These are phyloP conservation scores for Zaprionus ghesquierei DNA, from an alignment of 1,140 invertebrate genomes.

Conservation along the genomic window DNA sequence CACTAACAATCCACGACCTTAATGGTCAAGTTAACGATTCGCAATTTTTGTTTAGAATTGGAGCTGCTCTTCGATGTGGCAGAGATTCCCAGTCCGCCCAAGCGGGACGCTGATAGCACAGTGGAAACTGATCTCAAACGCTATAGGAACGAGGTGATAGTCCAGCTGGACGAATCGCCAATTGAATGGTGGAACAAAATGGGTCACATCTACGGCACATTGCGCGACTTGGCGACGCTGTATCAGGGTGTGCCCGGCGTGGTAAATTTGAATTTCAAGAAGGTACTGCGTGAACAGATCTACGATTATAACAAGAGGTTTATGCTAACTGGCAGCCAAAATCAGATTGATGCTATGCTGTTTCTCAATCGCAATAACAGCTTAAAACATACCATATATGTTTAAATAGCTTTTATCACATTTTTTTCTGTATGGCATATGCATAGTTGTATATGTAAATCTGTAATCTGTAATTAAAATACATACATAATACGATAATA, in stretches of 20 bases:
- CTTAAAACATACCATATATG: slow-evolving; percentile 45
- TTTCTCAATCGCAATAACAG: slow-evolving; percentile 68
- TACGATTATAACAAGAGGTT: slow-evolving; percentile 70
- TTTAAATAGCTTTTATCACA: slow-evolving; percentile 34
- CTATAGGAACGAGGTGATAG: slow-evolving; percentile 73
- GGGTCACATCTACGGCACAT: slow-evolving; percentile 71
- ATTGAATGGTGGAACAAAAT: slow-evolving; percentile 74
- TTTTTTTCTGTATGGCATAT: slow-evolving; percentile 36
- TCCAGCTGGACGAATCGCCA: slow-evolving; percentile 73
- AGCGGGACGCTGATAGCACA: slow-evolving; percentile 52
- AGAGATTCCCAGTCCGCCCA: slow-evolving; percentile 53
- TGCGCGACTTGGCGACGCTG: slow-evolving; percentile 61
- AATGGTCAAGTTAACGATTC: neutral
- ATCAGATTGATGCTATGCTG: slow-evolving; percentile 71
- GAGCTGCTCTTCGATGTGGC: slow-evolving; percentile 74
- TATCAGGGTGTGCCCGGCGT: slow-evolving; percentile 79
- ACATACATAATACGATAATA: slow-evolving; percentile 28
- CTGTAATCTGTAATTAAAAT: slow-evolving; percentile 38
- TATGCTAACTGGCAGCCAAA: slow-evolving; percentile 69
- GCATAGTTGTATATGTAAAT: slow-evolving; percentile 15
- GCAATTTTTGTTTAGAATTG: slow-evolving; percentile 48
- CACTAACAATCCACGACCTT: neutral
- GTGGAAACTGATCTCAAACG: slow-evolving; percentile 75
- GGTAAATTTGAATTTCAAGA: slow-evolving; percentile 74
- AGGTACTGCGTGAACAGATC: slow-evolving; percentile 69